These are phyloP conservation scores for Porites lutea DNA, from an alignment of 64 coral and sea anemone species.

Conservation along the genomic window DNA sequence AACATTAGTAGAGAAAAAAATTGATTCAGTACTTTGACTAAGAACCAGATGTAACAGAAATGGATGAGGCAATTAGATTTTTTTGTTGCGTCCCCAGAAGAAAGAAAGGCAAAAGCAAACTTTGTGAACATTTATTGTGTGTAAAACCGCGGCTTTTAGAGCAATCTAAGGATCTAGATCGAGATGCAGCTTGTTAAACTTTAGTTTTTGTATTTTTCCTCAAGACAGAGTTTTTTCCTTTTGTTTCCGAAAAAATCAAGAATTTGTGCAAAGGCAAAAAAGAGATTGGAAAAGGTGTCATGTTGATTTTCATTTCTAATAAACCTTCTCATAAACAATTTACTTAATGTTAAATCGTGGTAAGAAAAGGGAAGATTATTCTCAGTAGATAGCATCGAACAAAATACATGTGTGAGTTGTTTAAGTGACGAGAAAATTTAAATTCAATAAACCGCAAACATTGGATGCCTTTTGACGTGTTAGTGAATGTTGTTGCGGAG, in stretches of 20 bases:
- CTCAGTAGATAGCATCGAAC: background rate
- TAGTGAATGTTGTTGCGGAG: background rate
- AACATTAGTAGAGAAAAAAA: conserved; percentile 28
- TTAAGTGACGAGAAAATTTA: conserved; percentile 14
- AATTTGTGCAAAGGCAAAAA: background rate
- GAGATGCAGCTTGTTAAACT: background rate
- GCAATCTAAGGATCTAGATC: background rate
- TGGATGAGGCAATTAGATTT: background rate
- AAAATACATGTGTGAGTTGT: conserved; percentile 25
- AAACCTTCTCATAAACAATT: conserved; percentile 47
- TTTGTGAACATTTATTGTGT: conserved; percentile 11
- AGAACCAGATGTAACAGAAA: conserved; percentile 26
- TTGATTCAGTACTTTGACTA: background rate
- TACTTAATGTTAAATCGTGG: conserved; percentile 22
- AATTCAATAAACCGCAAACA: conserved; percentile 14
- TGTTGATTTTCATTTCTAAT: conserved; percentile 17
- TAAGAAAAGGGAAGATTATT: background rate
- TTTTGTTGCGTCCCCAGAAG: conserved; percentile 22
- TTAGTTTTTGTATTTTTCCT: background rate
- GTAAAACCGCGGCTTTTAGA: conserved; percentile 52
- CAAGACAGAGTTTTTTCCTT: background rate
- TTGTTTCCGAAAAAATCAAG: background rate
- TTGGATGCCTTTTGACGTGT: conserved; percentile 23
- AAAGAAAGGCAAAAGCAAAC: conserved; percentile 3
- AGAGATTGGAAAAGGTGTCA: background rate